These are phyloP conservation scores for Ips nitidus DNA, from an alignment of 1,140 invertebrate genomes.

Conservation along the genomic window DNA sequence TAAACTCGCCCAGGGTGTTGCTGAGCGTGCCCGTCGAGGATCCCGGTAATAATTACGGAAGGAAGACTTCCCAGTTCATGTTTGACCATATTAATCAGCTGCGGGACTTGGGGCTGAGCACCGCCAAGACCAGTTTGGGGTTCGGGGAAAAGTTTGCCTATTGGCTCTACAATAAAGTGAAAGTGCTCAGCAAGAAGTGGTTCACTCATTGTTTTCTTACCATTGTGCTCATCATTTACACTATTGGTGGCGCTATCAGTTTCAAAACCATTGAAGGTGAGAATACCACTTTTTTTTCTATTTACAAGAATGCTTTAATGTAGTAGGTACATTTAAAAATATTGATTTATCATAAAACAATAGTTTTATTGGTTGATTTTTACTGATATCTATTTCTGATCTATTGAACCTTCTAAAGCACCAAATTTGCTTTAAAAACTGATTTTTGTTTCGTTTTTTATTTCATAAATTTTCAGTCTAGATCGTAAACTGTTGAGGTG, in stretches of 20 bases:
- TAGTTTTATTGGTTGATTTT: too few species aligned
- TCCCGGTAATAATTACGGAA: slow-evolving; percentile 53
- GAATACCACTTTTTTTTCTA: slow-evolving; percentile 27
- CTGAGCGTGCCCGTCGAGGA: slow-evolving; percentile 10
- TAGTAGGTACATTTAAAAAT: background rate
- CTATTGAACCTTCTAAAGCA: too few species aligned
- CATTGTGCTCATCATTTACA: slow-evolving; percentile 74
- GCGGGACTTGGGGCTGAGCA: slow-evolving; percentile 56
- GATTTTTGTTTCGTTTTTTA: too few species aligned
- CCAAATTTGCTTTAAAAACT: too few species aligned
- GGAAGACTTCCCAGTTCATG: slow-evolving; percentile 71
- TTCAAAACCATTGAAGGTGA: slow-evolving; percentile 76
- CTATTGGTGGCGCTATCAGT: slow-evolving; percentile 72
- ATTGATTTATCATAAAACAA: background rate
- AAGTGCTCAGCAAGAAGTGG: slow-evolving; percentile 77
- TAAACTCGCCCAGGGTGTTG: slow-evolving; percentile 5
- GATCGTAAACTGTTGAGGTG: too few species aligned
- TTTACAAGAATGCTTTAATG: too few species aligned
- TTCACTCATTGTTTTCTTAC: slow-evolving; percentile 86
- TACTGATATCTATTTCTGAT: too few species aligned
- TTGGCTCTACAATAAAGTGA: slow-evolving; percentile 77
- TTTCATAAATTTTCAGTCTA: too few species aligned
- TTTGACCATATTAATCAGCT: slow-evolving; percentile 74
- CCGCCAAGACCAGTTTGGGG: slow-evolving; percentile 64
- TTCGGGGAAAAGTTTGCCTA: slow-evolving; percentile 78